Conservation (phyloP, 2,113 vertebrate genomes). For the Zapornia atra region DNA sequence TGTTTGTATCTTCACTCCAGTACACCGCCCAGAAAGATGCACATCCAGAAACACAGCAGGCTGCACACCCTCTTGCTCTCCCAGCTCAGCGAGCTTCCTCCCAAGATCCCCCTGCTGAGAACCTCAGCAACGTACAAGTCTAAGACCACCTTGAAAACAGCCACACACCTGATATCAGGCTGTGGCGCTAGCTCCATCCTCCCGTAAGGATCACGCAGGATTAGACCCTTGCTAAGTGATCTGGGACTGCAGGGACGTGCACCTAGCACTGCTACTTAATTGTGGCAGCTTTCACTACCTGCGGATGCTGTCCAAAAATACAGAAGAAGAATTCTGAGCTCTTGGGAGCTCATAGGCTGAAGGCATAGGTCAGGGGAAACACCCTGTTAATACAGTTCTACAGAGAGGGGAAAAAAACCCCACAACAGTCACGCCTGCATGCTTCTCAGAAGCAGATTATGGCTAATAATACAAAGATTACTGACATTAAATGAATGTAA, state of each 20-base stretch:
- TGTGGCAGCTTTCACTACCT: background rate
- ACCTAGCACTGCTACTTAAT: background rate
- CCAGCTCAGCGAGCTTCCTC: background rate
- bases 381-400: background rate
- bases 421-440: background rate
- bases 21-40: background rate
- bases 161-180: rapidly evolving
- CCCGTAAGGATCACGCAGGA: background rate
- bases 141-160: background rate
- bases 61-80: rapidly evolving
- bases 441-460: conserved; percentile 45
- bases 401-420: background rate
- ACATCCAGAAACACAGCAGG: background rate
- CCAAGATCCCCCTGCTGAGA: background rate
- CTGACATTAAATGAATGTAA: conserved; percentile 35
- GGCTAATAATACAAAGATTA: conserved; percentile 47
- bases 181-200: background rate
- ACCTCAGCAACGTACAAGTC: background rate
- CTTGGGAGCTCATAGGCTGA: background rate
- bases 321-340: background rate
- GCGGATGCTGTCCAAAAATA: background rate
- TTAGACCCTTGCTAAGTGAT: background rate
- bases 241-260: background rate
- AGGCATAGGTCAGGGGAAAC: conserved; percentile 24
- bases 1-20: background rate